Base-by-base conservation (phyloP, 1,140 invertebrate genomes). In the Lordiphosa collinella region DNA sequence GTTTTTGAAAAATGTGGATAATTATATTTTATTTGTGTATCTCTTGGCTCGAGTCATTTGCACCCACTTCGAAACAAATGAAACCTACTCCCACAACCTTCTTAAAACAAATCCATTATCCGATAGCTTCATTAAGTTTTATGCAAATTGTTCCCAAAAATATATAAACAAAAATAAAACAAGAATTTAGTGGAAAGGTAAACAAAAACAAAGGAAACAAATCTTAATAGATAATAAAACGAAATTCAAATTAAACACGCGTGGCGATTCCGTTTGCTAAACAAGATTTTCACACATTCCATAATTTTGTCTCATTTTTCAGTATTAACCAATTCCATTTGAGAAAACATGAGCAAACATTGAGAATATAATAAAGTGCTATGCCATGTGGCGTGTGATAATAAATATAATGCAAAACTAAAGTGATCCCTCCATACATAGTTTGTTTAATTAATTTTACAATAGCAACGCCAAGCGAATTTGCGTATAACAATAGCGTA, bases 401-500 rank as follows among this genome's bases (percentile, higher is more conserved):
- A 65, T 60, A 74, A 29, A 57, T 58, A 75, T 80, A 71, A 76
- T 71, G 66, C 54, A 71, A 67, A 75, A 59, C 60, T 82, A 65
- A 62, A 40, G 36, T 49, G 49, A 63, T 52, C 29, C 44, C 38
- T 49, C 47, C 55, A 46, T 55, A 48, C 62, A 65, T 59, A 74
- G 71, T 60, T 75, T 75, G 61, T 37, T 59, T 71, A 82, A 80
- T 82, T 80, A 76, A 82, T 80, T 76, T 71, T 54, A 80, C 71
- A 80, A 76, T 71, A 70, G 54, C 56, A 66, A 32, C 53, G 37
- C 50, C 32, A 50, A 59, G 46, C 55, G 49, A 69, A 56, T 61
- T 69, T 69, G 55, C 50, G 48, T 31, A 57, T 14, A 50, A 66
- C 44, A 80, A 74, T 56, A 71, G 50, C 71, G 52, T 11, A 11